A percentile compares a stretch with the other conserved stretches of the same genome.
phyloP scores from a whole-genome alignment of 1,140 invertebrate species.

The Drosophila tropicalis region DNA sequence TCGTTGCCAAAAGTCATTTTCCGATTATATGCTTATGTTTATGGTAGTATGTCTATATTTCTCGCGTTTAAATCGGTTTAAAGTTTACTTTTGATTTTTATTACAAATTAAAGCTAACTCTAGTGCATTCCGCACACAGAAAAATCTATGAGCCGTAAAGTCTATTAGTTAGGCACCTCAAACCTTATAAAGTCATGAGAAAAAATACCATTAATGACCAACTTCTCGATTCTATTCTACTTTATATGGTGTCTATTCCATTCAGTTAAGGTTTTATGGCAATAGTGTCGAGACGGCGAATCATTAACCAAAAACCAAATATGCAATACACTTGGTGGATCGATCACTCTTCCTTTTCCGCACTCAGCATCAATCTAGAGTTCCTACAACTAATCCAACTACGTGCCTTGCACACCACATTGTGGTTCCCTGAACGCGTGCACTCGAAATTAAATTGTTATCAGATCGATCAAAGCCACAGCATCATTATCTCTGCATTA shows the following conservation, averaged over 20 bases:
- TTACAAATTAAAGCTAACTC: not conserved
- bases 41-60: no score
- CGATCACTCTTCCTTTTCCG: constrained; percentile 31
- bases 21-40: no score
- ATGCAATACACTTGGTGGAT: constrained; percentile 44
- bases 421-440: constrained; percentile 56
- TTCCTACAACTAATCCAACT: constrained; percentile 57
- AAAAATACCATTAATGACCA: not conserved
- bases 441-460: constrained; percentile 79
- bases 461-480: constrained; percentile 80
- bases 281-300: constrained; percentile 39
- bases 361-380: not conserved
- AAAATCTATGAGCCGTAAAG: not conserved
- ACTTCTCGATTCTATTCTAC: not conserved
- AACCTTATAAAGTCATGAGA: not conserved
- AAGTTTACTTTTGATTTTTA: no score
- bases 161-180: not conserved
- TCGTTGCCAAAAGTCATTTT: no score
- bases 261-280: constrained; percentile 13
- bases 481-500: constrained; percentile 80
- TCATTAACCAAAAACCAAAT: constrained; percentile 52
- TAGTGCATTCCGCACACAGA: not conserved
- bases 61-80: no score
- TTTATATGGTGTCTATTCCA: not conserved
- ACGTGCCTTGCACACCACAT: constrained; percentile 70